These are phyloP conservation scores for Maccullochella peelii DNA, from an alignment of 2,113 vertebrate genomes.

Conservation along the genomic window DNA sequence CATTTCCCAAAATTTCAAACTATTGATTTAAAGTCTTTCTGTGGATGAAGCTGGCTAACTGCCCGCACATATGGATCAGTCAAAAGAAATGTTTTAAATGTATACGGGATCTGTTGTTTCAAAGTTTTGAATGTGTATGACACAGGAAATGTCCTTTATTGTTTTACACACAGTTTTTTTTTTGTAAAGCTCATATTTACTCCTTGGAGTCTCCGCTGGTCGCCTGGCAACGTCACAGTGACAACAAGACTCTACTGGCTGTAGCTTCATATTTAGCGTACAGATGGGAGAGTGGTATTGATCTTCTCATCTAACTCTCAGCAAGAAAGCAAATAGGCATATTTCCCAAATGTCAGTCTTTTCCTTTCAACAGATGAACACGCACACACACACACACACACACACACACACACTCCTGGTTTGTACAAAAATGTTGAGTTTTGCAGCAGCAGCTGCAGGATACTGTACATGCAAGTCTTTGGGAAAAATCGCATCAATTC, in stretches of 20 bases:
- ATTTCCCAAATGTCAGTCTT: neutral
- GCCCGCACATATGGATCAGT: neutral
- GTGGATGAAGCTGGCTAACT: neutral
- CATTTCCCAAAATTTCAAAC: no score
- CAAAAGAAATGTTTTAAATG: neutral
- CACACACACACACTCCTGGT: neutral
- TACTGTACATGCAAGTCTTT: conserved; percentile 26
- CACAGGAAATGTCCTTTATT: neutral
- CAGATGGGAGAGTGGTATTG: neutral
- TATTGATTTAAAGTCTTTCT: neutral
- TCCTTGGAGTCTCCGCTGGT: neutral
- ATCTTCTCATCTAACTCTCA: conserved; percentile 5
- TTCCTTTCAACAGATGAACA: neutral
- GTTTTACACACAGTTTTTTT: neutral
- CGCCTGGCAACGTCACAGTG: neutral
- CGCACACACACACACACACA: neutral
- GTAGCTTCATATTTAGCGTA: neutral
- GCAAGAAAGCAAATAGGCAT: neutral
- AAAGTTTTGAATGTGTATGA: neutral
- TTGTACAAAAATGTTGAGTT: neutral
- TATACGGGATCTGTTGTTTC: no score
- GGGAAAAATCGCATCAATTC: conserved; percentile 42
- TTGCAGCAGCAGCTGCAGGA: conserved; percentile 42
- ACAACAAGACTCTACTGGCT: neutral
- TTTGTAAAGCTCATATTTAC: neutral